phyloP scores from a whole-genome alignment of 2,888 invertebrate genomes.

The Cerceris rybyensis region DNA sequence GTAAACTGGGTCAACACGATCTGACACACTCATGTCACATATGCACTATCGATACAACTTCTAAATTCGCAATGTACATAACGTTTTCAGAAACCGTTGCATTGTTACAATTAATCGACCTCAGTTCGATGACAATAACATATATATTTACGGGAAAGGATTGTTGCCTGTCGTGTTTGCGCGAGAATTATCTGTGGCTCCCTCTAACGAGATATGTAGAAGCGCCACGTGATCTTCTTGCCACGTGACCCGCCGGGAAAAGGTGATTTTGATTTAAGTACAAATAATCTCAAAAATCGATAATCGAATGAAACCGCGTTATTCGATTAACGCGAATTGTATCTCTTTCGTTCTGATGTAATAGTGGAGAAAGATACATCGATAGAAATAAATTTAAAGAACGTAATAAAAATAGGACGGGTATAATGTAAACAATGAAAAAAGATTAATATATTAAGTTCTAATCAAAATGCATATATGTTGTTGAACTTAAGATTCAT shows the following conservation, averaged over 20 bases:
- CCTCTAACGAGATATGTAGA: conserved; percentile 47
- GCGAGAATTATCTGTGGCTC: conserved; percentile 39
- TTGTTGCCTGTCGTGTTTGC: conserved; percentile 46
- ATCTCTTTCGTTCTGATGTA: not conserved
- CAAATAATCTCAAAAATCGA: conserved; percentile 28
- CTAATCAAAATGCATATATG: not conserved
- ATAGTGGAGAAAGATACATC: not conserved
- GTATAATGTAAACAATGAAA: not conserved
- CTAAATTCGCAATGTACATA: conserved; percentile 20
- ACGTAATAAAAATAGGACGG: not conserved
- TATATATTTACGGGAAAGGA: conserved; percentile 60
- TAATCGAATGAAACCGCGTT: not conserved
- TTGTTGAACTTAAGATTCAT: not conserved
- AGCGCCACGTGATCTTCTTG: conserved; percentile 62
- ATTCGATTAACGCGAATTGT: not conserved
- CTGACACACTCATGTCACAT: conserved; percentile 43
- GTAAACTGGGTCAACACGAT: conserved; percentile 68
- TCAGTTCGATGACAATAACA: conserved; percentile 54
- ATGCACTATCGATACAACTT: conserved; percentile 17
- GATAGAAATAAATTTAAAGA: too few species aligned
- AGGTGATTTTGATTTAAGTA: conserved; percentile 48
- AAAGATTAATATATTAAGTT: not conserved
- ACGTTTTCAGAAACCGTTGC: conserved; percentile 33
- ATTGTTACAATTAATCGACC: conserved; percentile 43
- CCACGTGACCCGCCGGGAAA: conserved; percentile 59